phyloP scores from a whole-genome alignment of 2,888 invertebrate species.

The Bedellia somnulentella region DNA sequence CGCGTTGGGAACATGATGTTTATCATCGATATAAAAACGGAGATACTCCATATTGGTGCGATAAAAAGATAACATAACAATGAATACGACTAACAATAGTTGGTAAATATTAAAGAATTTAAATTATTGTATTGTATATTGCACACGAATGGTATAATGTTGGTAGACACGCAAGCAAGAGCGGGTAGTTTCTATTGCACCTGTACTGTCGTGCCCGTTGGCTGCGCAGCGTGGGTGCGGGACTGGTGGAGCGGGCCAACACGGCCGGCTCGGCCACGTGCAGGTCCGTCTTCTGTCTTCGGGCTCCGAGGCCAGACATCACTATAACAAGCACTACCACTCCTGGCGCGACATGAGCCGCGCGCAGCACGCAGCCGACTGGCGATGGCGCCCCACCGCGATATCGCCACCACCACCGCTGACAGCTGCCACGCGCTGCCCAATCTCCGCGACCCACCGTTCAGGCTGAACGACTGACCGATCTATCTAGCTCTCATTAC shows the following conservation, averaged over 20 bases:
- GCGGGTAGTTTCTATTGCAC: too few relatives aligned
- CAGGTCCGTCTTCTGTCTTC: constrained; percentile 60
- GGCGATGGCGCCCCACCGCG: constrained; percentile 17
- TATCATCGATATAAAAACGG: too few relatives aligned
- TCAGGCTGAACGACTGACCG: constrained; percentile 48
- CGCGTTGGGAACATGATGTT: too few relatives aligned
- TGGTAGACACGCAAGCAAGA: too few relatives aligned
- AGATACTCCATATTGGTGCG: too few relatives aligned
- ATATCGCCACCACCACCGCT: constrained; percentile 30
- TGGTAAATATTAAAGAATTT: too few relatives aligned
- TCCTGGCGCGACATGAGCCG: constrained; percentile 10
- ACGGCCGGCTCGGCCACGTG: constrained; percentile 41
- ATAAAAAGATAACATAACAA: too few relatives aligned
- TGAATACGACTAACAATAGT: too few relatives aligned
- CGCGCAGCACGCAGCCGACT: constrained; percentile 43
- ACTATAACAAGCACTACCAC: constrained; percentile 14
- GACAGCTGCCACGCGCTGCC: constrained; percentile 27
- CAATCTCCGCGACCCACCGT: constrained; percentile 50
- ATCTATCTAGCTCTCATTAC: constrained; percentile 39
- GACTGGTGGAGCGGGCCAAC: constrained; percentile 35
- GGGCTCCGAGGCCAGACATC: constrained; percentile 36
- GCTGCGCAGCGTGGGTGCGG: constrained; percentile 58
- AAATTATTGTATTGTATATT: too few relatives aligned
- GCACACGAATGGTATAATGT: too few relatives aligned
- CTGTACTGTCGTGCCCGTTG: constrained; percentile 56